Base-by-base conservation (phyloP, 2,797 vertebrate genomes). In the Pampus argenteus region DNA sequence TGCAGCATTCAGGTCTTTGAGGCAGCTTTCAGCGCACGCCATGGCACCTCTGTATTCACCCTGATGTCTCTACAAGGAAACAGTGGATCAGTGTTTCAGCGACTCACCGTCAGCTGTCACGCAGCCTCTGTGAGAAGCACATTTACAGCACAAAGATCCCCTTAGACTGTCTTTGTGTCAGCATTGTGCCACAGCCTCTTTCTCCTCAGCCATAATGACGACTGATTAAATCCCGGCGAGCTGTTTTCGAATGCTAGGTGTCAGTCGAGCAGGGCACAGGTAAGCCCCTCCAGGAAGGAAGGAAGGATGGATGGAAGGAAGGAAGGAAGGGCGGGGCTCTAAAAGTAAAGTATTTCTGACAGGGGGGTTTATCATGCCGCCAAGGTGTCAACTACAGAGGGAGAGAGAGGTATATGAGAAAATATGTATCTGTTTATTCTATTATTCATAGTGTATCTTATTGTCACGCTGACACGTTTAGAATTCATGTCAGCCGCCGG, bases 391-490 rank as follows among this genome's bases (percentile, higher is more conserved):
- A 47, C 81, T 29, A 71, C 69, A 80, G 76, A 80, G 65, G 47
- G 55, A 65, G 66, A 67, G 76, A 72, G 66, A 64, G 61, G 78
- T 45, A 78, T 56, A 74, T 38, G 70, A 54, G 74, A 71, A 82
- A 90, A 90, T 79, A 83, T 85, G 78, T 81, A 92, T 93, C 89
- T 89, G 91, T 93, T 94, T 93, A 94, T 95, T 94, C 91, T 94
- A 93, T 94, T 95, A 93, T 95, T 94, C 88, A 62, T n/a, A 63
- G 83, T 89, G 90, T 92, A 88, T 93, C 88, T 93, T 85, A 88
- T 93, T 92, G 91, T 94, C 80, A 79, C 78, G 34, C 56, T 90
- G 92, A 94, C 91, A 91, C 20, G 84, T 82, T 89, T 22, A 83
- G 91, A 94, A 93, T 88, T 82, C 83, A 23, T 88, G 89, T 94